Base-by-base conservation (phyloP, 2,888 invertebrate genomes). In the Epistrophella euchroma region DNA sequence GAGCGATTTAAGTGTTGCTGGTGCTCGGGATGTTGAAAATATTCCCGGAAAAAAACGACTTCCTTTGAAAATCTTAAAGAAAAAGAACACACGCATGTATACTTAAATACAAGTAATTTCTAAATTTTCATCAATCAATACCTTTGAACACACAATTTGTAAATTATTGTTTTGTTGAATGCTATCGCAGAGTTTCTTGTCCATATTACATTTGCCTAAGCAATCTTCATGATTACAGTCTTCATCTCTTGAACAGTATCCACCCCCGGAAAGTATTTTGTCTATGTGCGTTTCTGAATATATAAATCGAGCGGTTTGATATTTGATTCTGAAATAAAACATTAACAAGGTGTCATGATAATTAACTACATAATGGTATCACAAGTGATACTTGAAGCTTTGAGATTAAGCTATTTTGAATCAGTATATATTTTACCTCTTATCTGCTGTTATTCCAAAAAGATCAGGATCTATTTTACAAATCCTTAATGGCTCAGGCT, bases 131-230 rank as follows among this genome's bases (percentile, higher is more conserved):
- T 43, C 6, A 43, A 5, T 43, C 2, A 6, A 52, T 75, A 89
- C 89, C 55, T 88, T 82, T 19, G 88, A 89, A 64, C 92, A 92
- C 50, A 91, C 91, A 83, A 92, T 91, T 86, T 92, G 92, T 56
- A 91, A 90, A 88, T 92, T 92, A 83, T 91, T 92, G 79, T 92
- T 92, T 84, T 91, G 91, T 84, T 92, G 92, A 25, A 90, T 88
- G 35, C 90, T 90, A 17, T 87, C 89, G 83, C 92, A 92, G 15
- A 89, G 83, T n/a, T 89, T 89, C 6, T 88, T 88, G n/a, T 89
- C 88, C 4, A 81, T 64, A 87, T 92, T 91, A 88, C 92, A 92
- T 74, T 89, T 88, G 0, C 92, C 92, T 13, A 90, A 88, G 47
- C 92, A 92, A 68, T 89, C 89, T 68, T 91, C 89, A 79, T 89